Conservation (phyloP, 1,140 invertebrate genomes). For the Papilio helenus region DNA sequence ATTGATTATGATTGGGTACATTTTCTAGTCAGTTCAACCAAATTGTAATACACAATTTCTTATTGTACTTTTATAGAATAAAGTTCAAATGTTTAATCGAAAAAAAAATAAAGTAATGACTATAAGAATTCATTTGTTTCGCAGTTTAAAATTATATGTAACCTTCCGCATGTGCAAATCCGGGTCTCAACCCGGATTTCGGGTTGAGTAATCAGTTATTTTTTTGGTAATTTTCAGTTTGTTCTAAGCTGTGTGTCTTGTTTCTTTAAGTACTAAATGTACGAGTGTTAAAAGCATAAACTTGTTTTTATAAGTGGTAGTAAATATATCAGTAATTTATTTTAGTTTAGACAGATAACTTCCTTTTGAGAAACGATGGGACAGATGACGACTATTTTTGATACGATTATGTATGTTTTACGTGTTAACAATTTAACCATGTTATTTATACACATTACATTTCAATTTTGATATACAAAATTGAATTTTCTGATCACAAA, state of each 20-base stretch:
- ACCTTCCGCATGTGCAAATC: background rate
- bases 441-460: too few relatives aligned
- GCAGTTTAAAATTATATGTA: background rate
- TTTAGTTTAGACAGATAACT: constrained; percentile 1
- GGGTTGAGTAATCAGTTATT: background rate
- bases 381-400: background rate
- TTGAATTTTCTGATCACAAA: background rate
- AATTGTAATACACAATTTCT: background rate
- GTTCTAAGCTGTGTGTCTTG: background rate
- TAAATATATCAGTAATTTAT: background rate
- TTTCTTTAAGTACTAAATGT: constrained; percentile 5
- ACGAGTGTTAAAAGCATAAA: constrained; percentile 7
- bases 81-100: background rate
- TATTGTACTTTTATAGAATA: background rate
- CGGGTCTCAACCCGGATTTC: background rate
- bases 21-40: background rate
- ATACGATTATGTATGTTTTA: background rate
- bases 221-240: background rate
- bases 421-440: background rate
- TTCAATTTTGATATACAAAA: too few relatives aligned
- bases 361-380: background rate
- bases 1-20: background rate
- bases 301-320: background rate
- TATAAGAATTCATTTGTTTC: background rate
- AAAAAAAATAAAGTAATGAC: background rate